Evolutionary conservation across 2,113 vertebrate species (phyloP), one percentile per base, ranked within the genome.

Genomic region (Plotosus lineatus): DNA sequence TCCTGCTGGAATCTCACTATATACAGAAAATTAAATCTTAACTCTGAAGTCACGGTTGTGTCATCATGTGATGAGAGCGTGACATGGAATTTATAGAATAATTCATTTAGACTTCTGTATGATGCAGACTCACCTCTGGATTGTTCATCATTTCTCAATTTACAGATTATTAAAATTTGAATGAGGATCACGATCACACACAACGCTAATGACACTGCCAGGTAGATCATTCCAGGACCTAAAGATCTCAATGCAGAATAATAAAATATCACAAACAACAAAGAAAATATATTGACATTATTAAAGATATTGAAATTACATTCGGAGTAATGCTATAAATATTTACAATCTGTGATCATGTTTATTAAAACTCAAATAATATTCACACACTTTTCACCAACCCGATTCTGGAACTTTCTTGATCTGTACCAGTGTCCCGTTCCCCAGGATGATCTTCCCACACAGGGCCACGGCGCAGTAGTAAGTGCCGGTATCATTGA

Each of bases 381-480:
- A 63, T 21, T 36, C 31, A 58, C 19, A 42, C 10, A 56, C 14
- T 36, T 31, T 26, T 26, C 21, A 15, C 42, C 23, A 50, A 61
- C 56, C 46, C 0, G 6, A 23, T 40, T 66, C 36, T 23, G 36
- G 21, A 46, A 65, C 0, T 8, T 2, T 50, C 3, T 71, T 44
- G n/a, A 71, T 2, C 1, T 71, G 68, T 19, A 69, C 36, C 15
- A 3, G 51, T 21, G 84, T 88, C 71, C 89, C 88, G 31, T 11
- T 0, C 28, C 88, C 81, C 76, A 91, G 84, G 26, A 89, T 68
- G 77, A 91, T 88, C 42, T 82, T 26, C 74, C 88, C 89, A 86
- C 89, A 88, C 38, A 77, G 42, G 1, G 8, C 83, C 51, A 89
- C 78, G 0, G 88, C 89, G 79, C 90, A 91, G 81, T 89, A 86